Evolutionary conservation across 1,140 invertebrate genomes (phyloP).

Genomic region (Solenopsis invicta): DNA sequence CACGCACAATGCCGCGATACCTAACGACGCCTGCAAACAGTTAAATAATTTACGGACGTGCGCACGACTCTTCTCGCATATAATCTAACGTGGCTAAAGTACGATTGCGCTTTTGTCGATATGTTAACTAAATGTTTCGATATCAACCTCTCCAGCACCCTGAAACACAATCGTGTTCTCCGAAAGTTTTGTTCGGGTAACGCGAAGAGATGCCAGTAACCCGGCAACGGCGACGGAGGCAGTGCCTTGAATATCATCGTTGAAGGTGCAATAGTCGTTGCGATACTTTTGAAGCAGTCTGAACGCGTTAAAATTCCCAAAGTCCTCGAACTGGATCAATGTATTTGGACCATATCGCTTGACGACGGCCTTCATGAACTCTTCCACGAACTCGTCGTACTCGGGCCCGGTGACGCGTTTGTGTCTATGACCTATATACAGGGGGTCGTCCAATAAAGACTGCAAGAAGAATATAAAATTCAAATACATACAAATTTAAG

Average conservation of each 20-base stretch:
- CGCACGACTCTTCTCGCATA: too few species aligned
- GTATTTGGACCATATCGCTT: slow-evolving; percentile 94
- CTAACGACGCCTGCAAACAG: slow-evolving; percentile 91
- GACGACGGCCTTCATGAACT: slow-evolving; percentile 98
- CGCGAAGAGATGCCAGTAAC: slow-evolving; percentile 92
- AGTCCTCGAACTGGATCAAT: slow-evolving; percentile 98
- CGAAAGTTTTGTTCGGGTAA: slow-evolving; percentile 92
- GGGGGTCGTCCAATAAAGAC: slow-evolving; percentile 93
- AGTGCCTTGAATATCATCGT: slow-evolving; percentile 98
- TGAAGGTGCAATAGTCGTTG: slow-evolving; percentile 96
- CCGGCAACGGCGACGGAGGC: slow-evolving; percentile 97
- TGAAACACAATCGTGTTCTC: slow-evolving; percentile 96
- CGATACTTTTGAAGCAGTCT: slow-evolving; percentile 94
- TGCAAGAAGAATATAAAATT: slow-evolving; percentile 78
- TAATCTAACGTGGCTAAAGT: background rate
- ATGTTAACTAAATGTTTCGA: slow-evolving; percentile 2
- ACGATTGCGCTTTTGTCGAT: background rate
- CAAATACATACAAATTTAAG: background rate
- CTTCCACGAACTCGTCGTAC: slow-evolving; percentile 98
- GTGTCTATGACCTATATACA: slow-evolving; percentile 97
- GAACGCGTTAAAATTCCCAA: slow-evolving; percentile 97
- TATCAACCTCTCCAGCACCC: slow-evolving; percentile 94
- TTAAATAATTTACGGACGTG: background rate
- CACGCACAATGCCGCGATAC: slow-evolving; percentile 95
- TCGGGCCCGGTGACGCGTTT: slow-evolving; percentile 92